phyloP scores from a whole-genome alignment of 2,888 invertebrate species.

The Morpho achilles region DNA sequence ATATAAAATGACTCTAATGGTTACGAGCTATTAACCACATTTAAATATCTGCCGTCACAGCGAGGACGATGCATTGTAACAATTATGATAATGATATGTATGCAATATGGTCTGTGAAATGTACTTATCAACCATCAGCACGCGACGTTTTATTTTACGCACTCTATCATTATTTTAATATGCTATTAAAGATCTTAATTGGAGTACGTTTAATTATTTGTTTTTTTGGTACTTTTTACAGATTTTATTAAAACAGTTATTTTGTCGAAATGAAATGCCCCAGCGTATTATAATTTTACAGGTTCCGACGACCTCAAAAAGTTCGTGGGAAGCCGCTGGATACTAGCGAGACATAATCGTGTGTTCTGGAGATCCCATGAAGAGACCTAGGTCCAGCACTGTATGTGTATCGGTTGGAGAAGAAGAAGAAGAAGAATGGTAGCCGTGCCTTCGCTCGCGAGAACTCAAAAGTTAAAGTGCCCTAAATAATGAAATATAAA shows the following conservation, averaged over 20 bases:
- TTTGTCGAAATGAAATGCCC: no score
- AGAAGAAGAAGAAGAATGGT: no score
- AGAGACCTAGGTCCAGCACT: no score
- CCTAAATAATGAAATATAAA: no score
- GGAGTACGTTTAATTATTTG: conserved; percentile 2
- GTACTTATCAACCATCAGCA: conserved; percentile 66
- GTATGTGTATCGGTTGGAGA: no score
- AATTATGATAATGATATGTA: conserved; percentile 73
- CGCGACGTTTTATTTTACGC: conserved; percentile 57
- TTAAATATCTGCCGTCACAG: conserved; percentile 31
- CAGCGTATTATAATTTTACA: no score
- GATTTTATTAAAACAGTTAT: background rate
- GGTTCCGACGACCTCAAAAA: no score
- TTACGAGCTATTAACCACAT: conserved; percentile 30
- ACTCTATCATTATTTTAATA: conserved; percentile 53
- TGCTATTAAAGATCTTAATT: conserved; percentile 34
- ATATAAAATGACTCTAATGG: conserved; percentile 10
- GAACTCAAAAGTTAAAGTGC: no score
- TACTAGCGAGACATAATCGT: no score
- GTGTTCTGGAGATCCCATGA: no score
- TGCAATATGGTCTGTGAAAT: conserved; percentile 75
- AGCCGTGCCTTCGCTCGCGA: no score
- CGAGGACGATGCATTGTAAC: conserved; percentile 42
- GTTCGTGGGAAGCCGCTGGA: no score
- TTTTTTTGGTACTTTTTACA: conserved; percentile 4